Evolutionary conservation across 2,888 invertebrate genomes (phyloP), one percentile per base, ranked within the genome.

Genomic region (Drosophila neoperkinsi): DNA sequence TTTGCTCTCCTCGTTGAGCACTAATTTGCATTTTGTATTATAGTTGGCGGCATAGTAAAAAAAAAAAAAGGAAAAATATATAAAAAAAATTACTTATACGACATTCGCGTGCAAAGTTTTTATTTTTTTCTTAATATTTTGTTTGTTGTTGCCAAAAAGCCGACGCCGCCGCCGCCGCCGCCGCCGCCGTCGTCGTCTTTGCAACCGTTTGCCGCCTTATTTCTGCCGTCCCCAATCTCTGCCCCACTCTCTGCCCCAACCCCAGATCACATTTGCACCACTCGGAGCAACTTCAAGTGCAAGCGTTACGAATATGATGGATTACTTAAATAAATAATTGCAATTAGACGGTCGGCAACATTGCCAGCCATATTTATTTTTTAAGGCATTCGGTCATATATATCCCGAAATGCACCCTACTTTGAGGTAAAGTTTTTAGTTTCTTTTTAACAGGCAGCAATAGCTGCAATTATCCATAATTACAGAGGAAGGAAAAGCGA

Each of bases 281-380:
- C 10, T 18, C 36, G 9, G 3, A 55, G 33, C 67, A 70, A 64
- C 74, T 67, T 66, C 71, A 79, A 67, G 64, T 71, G 82, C 74
- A 64, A 57, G 62, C 72, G 70, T 53, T 65, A 64, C 70, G 58
- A 50, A 66, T 77, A 74, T 87, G 87, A 89, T 87, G 89, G 89
- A 87, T 87, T 87, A 83, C 84, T 74, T 83, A 70, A 81, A 82
- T 84, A 84, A 87, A 83, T 84, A 84, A 89, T 87, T 84, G 89
- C 88, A 87, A 87, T 87, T 84, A 87, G 77, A 49, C 61, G 73
- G 68, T 71, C 71, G 71, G 81, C 74, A 72, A 73, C 74, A 73
- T 72, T 76, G 61, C 58, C 43, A 71, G 38, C 59, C 63, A 61
- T 55, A 74, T 71, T 68, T 60, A 71, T 60, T 46, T 46, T 46